Percentiles rank a stretch among this genome's conserved stretches.
Evolutionary conservation across 2,797 vertebrate genomes (phyloP).

Genomic region (Sarcophilus harrisii): DNA sequence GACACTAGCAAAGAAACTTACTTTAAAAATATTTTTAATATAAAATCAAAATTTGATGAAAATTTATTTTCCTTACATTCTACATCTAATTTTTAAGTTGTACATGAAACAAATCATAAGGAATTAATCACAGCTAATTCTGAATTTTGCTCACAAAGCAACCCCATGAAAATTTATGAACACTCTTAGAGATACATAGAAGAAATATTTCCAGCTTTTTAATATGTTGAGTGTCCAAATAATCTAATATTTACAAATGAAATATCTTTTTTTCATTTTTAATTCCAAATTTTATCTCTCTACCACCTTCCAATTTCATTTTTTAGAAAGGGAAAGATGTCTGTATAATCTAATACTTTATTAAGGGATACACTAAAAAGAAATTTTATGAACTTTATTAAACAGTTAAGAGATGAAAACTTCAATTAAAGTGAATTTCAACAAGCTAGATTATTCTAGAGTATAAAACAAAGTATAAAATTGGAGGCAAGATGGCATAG

Average conservation of each 20-base stretch:
- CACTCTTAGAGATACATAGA: background rate
- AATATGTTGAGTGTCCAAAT: background rate
- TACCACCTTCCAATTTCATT: background rate
- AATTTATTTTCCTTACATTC: background rate
- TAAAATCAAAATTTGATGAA: background rate
- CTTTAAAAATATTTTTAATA: background rate
- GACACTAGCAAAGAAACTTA: background rate
- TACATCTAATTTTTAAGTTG: background rate
- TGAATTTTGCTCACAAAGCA: background rate
- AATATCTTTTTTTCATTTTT: background rate
- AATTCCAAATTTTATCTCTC: background rate
- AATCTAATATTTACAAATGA: background rate
- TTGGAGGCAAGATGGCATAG: too few relatives aligned
- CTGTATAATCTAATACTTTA: background rate
- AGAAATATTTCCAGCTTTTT: background rate
- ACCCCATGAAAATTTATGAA: background rate
- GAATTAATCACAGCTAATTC: background rate
- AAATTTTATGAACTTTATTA: background rate
- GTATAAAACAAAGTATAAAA: background rate
- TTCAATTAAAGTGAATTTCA: background rate
- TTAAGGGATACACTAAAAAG: background rate
- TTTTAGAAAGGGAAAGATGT: background rate
- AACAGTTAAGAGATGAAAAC: background rate
- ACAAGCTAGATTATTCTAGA: background rate
- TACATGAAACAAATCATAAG: background rate